Conservation (phyloP, 2,888 invertebrate genomes). For the Microctonus brassicae region DNA sequence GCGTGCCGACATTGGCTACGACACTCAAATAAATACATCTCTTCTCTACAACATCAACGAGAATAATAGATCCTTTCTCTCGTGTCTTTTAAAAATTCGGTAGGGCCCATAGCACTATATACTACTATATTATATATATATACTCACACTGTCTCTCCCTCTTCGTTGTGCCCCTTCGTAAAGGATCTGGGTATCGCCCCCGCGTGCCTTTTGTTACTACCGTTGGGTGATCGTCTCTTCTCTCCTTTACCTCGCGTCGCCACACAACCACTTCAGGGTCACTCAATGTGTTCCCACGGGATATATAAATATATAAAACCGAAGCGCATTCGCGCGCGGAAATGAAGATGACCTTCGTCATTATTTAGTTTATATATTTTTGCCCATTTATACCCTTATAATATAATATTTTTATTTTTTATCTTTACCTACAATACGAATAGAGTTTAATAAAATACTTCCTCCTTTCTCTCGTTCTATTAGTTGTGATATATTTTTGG, state of each 20-base stretch:
- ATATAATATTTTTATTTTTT: too few relatives aligned
- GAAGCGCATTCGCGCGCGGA: conserved; percentile 34
- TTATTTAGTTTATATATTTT: background rate
- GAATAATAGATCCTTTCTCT: conserved; percentile 51
- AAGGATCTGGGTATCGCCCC: conserved; percentile 40
- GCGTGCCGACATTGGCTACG: conserved; percentile 29
- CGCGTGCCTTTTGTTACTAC: conserved; percentile 39
- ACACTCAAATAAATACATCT: conserved; percentile 50
- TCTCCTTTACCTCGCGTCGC: conserved; percentile 34
- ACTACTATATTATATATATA: background rate
- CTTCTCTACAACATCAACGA: conserved; percentile 22
- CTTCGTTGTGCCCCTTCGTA: background rate
- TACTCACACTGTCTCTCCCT: too few relatives aligned
- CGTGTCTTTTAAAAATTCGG: background rate
- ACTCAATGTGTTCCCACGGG: conserved; percentile 48
- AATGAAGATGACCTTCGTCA: conserved; percentile 47
- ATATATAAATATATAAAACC: conserved; percentile 7
- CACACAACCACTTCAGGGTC: conserved; percentile 43
- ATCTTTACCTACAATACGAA: conserved; percentile 12
- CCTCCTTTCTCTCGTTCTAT: conserved; percentile 17
- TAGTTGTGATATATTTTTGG: background rate
- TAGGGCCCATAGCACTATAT: too few relatives aligned
- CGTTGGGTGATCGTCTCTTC: background rate
- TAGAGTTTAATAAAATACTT: conserved; percentile 27
- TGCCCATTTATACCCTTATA: too few relatives aligned